Percentiles rank a stretch among this genome's conserved stretches.
These are phyloP conservation scores for Monodelphis domestica DNA, from an alignment of 2,797 vertebrate genomes.

Conservation along the genomic window DNA sequence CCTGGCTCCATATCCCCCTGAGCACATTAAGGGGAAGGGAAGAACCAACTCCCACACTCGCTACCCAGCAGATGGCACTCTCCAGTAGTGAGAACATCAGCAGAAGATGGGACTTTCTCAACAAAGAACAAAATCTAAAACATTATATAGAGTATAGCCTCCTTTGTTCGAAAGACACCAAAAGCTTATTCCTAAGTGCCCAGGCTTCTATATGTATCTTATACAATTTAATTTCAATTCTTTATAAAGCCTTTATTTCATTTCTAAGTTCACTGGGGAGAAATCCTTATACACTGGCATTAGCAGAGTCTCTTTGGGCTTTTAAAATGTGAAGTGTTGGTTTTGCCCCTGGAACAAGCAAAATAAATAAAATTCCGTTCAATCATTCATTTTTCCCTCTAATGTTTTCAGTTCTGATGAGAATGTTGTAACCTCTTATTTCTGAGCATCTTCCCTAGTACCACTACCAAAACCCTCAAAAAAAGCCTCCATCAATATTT, in stretches of 20 bases:
- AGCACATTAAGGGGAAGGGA: fast-evolving
- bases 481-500: not conserved
- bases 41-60: constrained; percentile 23
- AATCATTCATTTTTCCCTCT: not conserved
- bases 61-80: constrained; percentile 84
- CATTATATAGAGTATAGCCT: not conserved
- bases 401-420: not conserved
- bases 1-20: not conserved
- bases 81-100: constrained; percentile 72
- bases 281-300: not conserved
- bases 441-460: not conserved
- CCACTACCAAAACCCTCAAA: not conserved
- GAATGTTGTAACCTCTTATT: not conserved
- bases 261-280: not conserved
- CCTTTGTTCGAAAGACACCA: not conserved
- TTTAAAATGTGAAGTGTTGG: constrained; percentile 13
- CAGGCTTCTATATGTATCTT: constrained; percentile 15
- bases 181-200: constrained; percentile 20
- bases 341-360: constrained; percentile 19
- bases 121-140: not conserved
- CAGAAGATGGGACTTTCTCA: not conserved
- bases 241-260: constrained; percentile 45
- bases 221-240: constrained; percentile 36
- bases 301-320: constrained; percentile 2
- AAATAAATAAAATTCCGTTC: not conserved